Base-by-base conservation (phyloP, 2,888 invertebrate species). In the Agrotis exclamationis region DNA sequence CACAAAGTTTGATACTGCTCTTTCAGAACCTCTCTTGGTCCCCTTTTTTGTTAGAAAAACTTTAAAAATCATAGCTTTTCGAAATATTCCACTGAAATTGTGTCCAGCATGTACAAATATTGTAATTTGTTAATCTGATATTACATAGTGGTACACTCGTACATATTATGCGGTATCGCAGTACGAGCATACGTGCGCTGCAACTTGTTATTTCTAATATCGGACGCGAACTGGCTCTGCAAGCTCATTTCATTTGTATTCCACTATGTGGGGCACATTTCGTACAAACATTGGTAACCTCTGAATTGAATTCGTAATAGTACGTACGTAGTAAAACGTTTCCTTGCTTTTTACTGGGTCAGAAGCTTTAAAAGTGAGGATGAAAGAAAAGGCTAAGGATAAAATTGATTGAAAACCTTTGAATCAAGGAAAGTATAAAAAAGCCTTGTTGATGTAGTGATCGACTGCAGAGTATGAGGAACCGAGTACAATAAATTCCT, bases 211-310 rank as follows among this genome's bases (percentile, higher is more conserved):
- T 78, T 78, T 82, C 79, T 85, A 84, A 86, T 86, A 86, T 80
- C 63, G 71, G 68, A 79, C 66, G 70, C 69, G 68, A 74, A 80
- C 80, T 76, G 72, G 82, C 65, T 67, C 76, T 57, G 76, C 66
- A 73, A 79, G 73, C 82, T 80, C 85, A 78, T 86, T 84, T 79
- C 86, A 86, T 86, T 86, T 86, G 87, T 86, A 86, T 86, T 86
- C 83, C 70, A 73, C 83, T 70, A 85, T 83, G 84, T 86, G 75
- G 83, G 79, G 73, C 82, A 83, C 86, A 81, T 82, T 86, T 85
- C 79, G 83, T 77, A 68, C 84, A 86, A 86, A 85, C 85, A 83
- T 74, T 80, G 76, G 78, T 79, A 82, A 82, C 85, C 80, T 82
- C 76, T 80, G 85, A 82, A 85, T 85, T 85, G 85, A 85, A 85